phyloP scores from a whole-genome alignment of 2,113 vertebrate genomes.

The Vidua chalybeata region DNA sequence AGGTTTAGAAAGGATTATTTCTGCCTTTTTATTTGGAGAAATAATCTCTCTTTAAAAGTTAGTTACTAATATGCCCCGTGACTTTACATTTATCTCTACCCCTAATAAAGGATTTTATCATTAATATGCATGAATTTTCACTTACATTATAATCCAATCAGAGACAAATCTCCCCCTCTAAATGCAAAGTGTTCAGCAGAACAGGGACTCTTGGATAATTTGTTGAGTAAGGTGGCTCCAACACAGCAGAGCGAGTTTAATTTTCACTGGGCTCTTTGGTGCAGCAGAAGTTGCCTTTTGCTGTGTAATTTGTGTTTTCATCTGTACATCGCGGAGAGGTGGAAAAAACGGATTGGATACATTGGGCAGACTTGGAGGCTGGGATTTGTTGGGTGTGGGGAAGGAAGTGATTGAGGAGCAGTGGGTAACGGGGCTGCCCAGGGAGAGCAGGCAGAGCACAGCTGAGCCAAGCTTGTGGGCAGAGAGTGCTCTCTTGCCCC shows the following conservation, averaged over 20 bases:
- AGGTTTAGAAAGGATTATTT: slow-evolving; percentile 64
- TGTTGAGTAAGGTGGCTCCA: not conserved
- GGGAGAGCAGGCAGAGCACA: not conserved
- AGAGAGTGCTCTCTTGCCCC: not conserved
- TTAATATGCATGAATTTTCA: slow-evolving; percentile 39
- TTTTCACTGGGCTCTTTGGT: not conserved
- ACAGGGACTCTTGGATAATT: not conserved
- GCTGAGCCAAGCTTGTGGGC: not conserved
- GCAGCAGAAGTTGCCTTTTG: not conserved
- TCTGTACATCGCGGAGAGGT: accelerated
- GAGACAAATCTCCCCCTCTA: slow-evolving; percentile 30
- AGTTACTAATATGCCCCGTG: slow-evolving; percentile 44
- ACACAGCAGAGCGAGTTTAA: accelerated
- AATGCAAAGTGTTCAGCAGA: not conserved
- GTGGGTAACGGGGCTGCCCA: not conserved
- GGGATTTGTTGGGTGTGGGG: not conserved
- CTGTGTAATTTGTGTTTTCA: not conserved
- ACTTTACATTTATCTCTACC: slow-evolving; percentile 49
- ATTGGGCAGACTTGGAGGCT: not conserved
- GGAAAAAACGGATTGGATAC: not conserved
- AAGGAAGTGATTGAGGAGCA: not conserved
- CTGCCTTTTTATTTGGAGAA: slow-evolving; percentile 60
- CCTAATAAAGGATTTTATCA: slow-evolving; percentile 55
- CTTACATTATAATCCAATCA: slow-evolving; percentile 61
- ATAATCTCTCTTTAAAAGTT: slow-evolving; percentile 65